Evolutionary conservation across 1,140 invertebrate genomes (phyloP).

Genomic region (Druon quercuslanigerum): DNA sequence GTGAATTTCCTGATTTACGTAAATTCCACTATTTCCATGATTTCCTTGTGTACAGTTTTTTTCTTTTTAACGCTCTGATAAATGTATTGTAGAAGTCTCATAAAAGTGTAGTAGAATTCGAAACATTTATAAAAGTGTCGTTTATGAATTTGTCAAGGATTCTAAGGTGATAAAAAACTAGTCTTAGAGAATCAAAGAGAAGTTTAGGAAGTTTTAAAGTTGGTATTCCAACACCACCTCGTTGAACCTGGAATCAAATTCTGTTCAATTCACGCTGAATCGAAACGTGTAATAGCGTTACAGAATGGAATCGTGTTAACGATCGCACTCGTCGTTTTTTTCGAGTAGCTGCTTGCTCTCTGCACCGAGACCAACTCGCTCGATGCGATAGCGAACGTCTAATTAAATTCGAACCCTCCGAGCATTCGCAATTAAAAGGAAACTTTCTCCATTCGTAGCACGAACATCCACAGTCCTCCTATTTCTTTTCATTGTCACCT

Average conservation of each 20-base stretch:
- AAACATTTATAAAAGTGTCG: too few species aligned
- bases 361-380: constrained; percentile 48
- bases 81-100: too few species aligned
- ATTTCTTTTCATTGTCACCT: not conserved
- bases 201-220: constrained; percentile 43
- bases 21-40: too few species aligned
- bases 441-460: not conserved
- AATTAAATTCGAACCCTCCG: constrained; percentile 54
- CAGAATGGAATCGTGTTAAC: constrained; percentile 57
- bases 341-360: constrained; percentile 43
- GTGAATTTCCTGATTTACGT: too few species aligned
- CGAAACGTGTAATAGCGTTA: constrained; percentile 53
- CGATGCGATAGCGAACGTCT: constrained; percentile 56
- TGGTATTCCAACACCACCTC: not conserved
- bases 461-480: not conserved
- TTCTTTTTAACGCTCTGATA: too few species aligned
- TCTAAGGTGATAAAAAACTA: not conserved
- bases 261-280: constrained; percentile 51
- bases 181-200: not conserved
- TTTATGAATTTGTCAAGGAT: too few species aligned
- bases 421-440: constrained; percentile 17
- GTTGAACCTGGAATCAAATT: constrained; percentile 44
- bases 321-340: constrained; percentile 51
- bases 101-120: too few species aligned
- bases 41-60: too few species aligned